Evolutionary conservation across 2,888 invertebrate species (phyloP).

Genomic region (Lamellibrachia satsuma): DNA sequence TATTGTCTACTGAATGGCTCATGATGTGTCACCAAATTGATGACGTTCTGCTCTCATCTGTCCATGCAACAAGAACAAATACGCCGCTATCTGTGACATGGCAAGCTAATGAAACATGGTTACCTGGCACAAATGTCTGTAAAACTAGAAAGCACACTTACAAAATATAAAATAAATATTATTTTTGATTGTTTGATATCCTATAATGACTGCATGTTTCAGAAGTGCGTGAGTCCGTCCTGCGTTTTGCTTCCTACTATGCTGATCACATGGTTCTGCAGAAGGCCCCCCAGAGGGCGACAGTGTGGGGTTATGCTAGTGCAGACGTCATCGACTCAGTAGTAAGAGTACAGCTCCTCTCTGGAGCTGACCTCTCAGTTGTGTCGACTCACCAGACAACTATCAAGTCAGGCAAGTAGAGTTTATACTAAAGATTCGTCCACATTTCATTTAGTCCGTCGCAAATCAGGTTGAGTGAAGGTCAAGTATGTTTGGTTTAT

Average conservation of each 20-base stretch:
- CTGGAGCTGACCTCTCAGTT: not conserved
- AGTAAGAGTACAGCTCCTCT: not conserved
- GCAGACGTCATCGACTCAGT: constrained; percentile 25
- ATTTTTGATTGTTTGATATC: not conserved
- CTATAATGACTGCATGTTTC: not conserved
- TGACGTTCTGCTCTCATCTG: no score
- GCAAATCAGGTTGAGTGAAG: no score
- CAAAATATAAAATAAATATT: not conserved
- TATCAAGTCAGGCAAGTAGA: not conserved
- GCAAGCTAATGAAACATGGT: no score
- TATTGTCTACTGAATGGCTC: no score
- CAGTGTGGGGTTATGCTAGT: constrained; percentile 36
- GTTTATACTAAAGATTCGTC: not conserved
- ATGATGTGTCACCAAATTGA: no score
- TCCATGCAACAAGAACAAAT: no score
- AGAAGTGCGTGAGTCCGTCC: not conserved
- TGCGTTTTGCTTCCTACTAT: constrained; percentile 36
- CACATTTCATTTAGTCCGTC: no score
- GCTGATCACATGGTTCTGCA: constrained; percentile 39
- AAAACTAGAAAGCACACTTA: not conserved
- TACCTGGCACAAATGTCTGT: no score
- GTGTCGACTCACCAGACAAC: not conserved
- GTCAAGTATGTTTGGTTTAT: no score
- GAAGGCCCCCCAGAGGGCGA: constrained; percentile 31
- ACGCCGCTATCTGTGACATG: no score